Evolutionary conservation across 2,113 vertebrate genomes (phyloP), one percentile per base, ranked within the genome.

Genomic region (Brachyhypopomus gauderio): DNA sequence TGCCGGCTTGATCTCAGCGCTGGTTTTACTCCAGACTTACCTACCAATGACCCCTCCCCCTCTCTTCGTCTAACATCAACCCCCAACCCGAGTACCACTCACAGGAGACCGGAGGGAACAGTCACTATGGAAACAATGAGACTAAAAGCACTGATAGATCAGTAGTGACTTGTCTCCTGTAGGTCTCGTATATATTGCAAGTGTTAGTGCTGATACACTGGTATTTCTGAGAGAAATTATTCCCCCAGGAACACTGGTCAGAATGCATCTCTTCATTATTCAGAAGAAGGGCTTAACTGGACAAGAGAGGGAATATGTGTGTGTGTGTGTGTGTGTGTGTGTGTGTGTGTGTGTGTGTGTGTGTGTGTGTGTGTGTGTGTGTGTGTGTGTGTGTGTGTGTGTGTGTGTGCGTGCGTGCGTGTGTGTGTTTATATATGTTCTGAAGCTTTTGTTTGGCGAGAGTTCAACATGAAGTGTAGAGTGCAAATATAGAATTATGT

Each of bases 401-500:
- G n/a, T n/a, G n/a, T n/a, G n/a, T n/a, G n/a, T n/a, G n/a, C n/a
- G n/a, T n/a, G n/a, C n/a, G n/a, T n/a, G n/a, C n/a, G n/a, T n/a
- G n/a, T n/a, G 60, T 67, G 62, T 30, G 62, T 55, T 52, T 22
- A n/a, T n/a, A n/a, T 63, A 59, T 66, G 76, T 56, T 11, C 55
- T 11, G 55, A 48, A 72, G 60, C 59, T 0, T 19, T 52, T 30
- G 70, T 82, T 67, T 25, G 60, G 56, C 41, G 36, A 52, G 23
- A 25, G 48, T 62, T 82, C 64, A 77, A 77, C 23, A 78, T 52
- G 66, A 62, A 72, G 9, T 72, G 23, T 63, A 45, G 34, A 60
- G 59, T 62, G 38, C 79, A 81, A 75, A 81, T 59, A 75, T 67
- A 72, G 58, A 77, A 73, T 73, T n/a, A n/a, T n/a, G n/a, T n/a